phyloP scores from a whole-genome alignment of 2,888 invertebrate species.

The Mamestra brassicae region DNA sequence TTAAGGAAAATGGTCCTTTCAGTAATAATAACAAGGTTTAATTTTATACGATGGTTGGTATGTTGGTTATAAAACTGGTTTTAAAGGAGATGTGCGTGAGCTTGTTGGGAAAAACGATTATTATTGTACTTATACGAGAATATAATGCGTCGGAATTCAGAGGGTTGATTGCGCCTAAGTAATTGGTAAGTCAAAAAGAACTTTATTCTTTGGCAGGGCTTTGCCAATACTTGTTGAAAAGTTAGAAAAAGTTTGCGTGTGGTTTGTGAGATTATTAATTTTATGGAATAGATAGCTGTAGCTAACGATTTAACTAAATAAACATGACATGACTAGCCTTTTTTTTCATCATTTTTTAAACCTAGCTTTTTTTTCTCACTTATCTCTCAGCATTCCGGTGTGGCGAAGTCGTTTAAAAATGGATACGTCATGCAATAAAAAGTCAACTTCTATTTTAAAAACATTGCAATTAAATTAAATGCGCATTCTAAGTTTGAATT shows the following conservation, averaged over 20 bases:
- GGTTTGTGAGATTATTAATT: constrained; percentile 48
- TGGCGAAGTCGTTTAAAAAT: constrained; percentile 17
- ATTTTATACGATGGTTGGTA: constrained; percentile 46
- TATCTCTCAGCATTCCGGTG: constrained; percentile 31
- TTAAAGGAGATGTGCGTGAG: constrained; percentile 76
- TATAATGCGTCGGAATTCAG: constrained; percentile 78
- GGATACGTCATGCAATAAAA: constrained; percentile 39
- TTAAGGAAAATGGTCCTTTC: constrained; percentile 50
- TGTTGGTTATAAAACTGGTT: constrained; percentile 76
- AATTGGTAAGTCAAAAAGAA: constrained; percentile 68
- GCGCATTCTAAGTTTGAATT: constrained; percentile 50
- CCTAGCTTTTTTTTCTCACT: constrained; percentile 29
- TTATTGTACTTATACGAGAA: constrained; percentile 75
- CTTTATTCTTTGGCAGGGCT: constrained; percentile 66
- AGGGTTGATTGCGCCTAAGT: constrained; percentile 73
- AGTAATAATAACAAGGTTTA: constrained; percentile 44
- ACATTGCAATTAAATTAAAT: constrained; percentile 38
- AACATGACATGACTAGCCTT: constrained; percentile 42
- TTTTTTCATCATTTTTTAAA: not conserved
- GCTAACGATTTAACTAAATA: constrained; percentile 42
- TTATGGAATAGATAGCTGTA: constrained; percentile 36
- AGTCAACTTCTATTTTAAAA: constrained; percentile 35
- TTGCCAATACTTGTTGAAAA: constrained; percentile 42
- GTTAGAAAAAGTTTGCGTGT: constrained; percentile 47
- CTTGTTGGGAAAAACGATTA: constrained; percentile 85